Percentiles rank a stretch among this genome's conserved stretches.
phyloP scores from a whole-genome alignment of 2,888 invertebrate genomes.

The Cantharis nigra region DNA sequence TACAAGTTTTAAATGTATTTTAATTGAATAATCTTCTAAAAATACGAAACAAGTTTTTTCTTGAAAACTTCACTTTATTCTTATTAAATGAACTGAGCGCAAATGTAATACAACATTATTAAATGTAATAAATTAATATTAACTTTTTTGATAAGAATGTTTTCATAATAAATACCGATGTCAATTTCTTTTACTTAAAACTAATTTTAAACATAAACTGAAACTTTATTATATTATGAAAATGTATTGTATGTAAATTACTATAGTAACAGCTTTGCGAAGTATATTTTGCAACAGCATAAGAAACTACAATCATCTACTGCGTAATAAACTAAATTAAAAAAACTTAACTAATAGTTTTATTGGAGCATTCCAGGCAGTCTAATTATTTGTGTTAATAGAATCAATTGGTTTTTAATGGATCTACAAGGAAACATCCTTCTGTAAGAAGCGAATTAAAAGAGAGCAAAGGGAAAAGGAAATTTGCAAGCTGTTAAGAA shows the following conservation, averaged over 20 bases:
- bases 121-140: not conserved
- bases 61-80: not conserved
- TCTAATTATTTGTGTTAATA: conserved; percentile 24
- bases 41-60: not conserved
- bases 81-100: not conserved
- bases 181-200: not conserved
- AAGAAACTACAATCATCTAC: not conserved
- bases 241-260: no score
- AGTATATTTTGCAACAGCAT: not conserved
- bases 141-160: no score
- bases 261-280: not conserved
- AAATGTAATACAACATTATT: not conserved
- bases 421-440: conserved; percentile 23
- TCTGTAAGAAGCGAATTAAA: conserved; percentile 19
- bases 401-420: conserved; percentile 25
- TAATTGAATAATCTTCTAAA: not conserved
- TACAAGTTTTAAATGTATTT: not conserved
- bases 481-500: conserved; percentile 22
- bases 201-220: not conserved
- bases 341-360: not conserved
- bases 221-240: no score
- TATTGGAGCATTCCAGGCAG: not conserved
- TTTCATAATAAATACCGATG: no score
- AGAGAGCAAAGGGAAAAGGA: conserved; percentile 12
- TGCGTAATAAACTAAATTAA: not conserved